Evolutionary conservation across 92 coral and sea anemone species (phyloP).

Genomic region (Zoanthus sansibaricus): DNA sequence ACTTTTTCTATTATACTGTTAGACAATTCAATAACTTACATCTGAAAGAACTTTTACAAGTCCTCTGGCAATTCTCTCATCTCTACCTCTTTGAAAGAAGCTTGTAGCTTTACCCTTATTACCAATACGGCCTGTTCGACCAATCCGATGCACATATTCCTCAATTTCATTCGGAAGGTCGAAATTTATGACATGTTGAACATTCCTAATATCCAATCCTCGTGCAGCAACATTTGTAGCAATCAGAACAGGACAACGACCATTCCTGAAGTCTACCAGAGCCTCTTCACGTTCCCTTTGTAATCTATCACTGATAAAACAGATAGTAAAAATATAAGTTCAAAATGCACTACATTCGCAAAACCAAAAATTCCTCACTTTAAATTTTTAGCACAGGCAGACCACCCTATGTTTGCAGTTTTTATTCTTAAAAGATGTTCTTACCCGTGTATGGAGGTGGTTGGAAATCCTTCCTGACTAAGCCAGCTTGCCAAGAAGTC

Average conservation of each 20-base stretch:
- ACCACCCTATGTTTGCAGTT: too few species aligned
- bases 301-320: slow-evolving; percentile 75
- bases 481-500: slow-evolving; percentile 94
- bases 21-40: slow-evolving; percentile 61
- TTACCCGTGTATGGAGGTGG: slow-evolving; percentile 97
- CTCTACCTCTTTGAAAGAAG: slow-evolving; percentile 84
- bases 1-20: too few species aligned
- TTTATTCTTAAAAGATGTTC: background rate
- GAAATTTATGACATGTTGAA: slow-evolving; percentile 91
- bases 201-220: slow-evolving; percentile 90
- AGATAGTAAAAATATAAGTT: background rate
- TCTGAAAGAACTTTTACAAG: slow-evolving; percentile 94
- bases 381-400: too few species aligned
- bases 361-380: background rate
- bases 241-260: slow-evolving; percentile 85
- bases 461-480: slow-evolving; percentile 91
- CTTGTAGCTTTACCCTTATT: slow-evolving; percentile 88
- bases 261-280: slow-evolving; percentile 83
- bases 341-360: background rate
- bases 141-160: slow-evolving; percentile 92
- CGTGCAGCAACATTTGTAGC: slow-evolving; percentile 98
- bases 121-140: slow-evolving; percentile 96
- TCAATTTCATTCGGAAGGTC: slow-evolving; percentile 88
- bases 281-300: slow-evolving; percentile 93
- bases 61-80: slow-evolving; percentile 88